These are phyloP conservation scores for Drosophila repletoides DNA, from an alignment of 1,140 invertebrate species.

Conservation along the genomic window DNA sequence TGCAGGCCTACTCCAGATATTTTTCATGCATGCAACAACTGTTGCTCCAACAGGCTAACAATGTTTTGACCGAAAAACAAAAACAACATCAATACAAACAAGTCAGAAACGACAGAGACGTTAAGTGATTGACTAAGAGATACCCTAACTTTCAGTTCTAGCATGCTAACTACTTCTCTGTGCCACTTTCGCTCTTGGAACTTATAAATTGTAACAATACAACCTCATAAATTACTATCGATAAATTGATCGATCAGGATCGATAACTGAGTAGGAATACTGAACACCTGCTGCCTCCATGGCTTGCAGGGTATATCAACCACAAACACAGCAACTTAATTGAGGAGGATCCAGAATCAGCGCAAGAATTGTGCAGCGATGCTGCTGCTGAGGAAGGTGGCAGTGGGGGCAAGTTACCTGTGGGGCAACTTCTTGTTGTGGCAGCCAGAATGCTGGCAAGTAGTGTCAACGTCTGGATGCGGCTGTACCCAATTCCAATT, in stretches of 20 bases:
- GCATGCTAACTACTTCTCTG: no score
- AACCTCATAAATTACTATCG: no score
- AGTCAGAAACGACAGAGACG: no score
- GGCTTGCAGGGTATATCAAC: no score
- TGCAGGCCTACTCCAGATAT: conserved; percentile 72
- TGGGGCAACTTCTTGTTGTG: neutral
- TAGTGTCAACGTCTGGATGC: conserved; percentile 24
- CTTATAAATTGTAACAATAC: no score
- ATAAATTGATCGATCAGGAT: no score
- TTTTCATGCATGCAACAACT: conserved; percentile 9
- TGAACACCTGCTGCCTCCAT: conserved; percentile 6
- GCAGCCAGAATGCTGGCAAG: conserved; percentile 43
- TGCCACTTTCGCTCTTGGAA: no score
- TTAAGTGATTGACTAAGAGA: no score
- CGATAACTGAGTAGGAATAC: no score
- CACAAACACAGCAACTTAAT: conserved; percentile 73
- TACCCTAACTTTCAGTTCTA: no score
- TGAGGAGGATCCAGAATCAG: conserved; percentile 62
- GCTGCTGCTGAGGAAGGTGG: neutral
- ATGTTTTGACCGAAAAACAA: conserved; percentile 43
- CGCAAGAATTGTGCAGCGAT: conserved; percentile 38
- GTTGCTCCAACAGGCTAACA: conserved; percentile 20
- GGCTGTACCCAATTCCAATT: conserved; percentile 42
- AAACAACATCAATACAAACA: conserved; percentile 30
- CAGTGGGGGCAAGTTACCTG: neutral